A percentile compares a stretch with the other conserved stretches of the same genome.
phyloP scores from a whole-genome alignment of 2,113 vertebrate species.

The Gorsachius goisagi region DNA sequence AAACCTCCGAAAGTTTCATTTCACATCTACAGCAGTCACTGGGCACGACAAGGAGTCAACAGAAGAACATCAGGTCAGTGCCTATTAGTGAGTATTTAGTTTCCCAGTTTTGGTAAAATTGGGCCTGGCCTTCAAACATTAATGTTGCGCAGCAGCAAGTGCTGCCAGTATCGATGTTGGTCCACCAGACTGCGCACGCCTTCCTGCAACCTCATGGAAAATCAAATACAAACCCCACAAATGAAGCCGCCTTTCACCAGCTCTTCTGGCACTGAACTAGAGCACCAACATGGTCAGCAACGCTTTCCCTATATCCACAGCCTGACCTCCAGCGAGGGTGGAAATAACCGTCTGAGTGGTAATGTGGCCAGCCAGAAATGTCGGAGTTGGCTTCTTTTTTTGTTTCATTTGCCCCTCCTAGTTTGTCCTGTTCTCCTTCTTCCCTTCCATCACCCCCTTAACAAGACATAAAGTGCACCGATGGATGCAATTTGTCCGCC shows the following conservation, averaged over 20 bases:
- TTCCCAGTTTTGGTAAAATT: not conserved
- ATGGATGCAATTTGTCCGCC: not conserved
- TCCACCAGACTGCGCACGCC: fast-evolving
- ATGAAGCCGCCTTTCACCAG: not conserved
- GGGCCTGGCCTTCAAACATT: not conserved
- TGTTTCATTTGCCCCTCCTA: not conserved
- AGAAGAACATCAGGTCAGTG: not conserved
- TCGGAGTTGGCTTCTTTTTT: too few species aligned
- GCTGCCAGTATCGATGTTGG: not conserved
- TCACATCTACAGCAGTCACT: not conserved
- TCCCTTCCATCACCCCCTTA: not conserved
- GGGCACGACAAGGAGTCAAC: fast-evolving
- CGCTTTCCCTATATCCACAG: fast-evolving
- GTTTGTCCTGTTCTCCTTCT: not conserved
- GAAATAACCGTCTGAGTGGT: not conserved
- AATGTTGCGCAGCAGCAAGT: not conserved
- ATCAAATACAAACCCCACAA: not conserved
- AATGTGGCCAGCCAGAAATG: not conserved
- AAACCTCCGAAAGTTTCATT: not conserved
- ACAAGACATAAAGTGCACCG: not conserved
- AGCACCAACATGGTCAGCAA: fast-evolving
- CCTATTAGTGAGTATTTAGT: not conserved
- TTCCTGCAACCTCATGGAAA: not conserved
- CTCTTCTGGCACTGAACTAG: not conserved
- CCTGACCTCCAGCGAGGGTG: fast-evolving